A percentile compares a stretch with the other conserved stretches of the same genome.
These are phyloP conservation scores for Lutraria rhynchaena DNA, from an alignment of 1,140 invertebrate species.

Conservation along the genomic window DNA sequence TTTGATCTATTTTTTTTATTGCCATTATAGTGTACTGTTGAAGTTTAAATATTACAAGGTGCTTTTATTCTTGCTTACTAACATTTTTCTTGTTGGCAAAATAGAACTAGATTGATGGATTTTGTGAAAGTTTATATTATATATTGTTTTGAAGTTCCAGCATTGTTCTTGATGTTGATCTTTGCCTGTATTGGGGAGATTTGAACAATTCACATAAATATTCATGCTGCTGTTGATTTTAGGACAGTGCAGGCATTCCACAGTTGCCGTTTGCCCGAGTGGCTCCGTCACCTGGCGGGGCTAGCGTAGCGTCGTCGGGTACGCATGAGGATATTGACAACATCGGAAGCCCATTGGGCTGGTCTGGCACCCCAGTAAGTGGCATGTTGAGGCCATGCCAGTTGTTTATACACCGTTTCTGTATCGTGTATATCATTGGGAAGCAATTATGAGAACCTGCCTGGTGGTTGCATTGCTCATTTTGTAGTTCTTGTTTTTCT, in stretches of 20 bases:
- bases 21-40: too few species aligned
- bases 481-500: constrained; percentile 32
- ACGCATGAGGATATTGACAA: constrained; percentile 94
- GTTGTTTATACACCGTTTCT: constrained; percentile 84
- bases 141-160: too few species aligned
- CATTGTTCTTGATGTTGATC: too few species aligned
- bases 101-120: too few species aligned
- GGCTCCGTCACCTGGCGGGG: constrained; percentile 89
- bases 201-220: neutral
- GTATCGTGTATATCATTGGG: constrained; percentile 27
- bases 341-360: constrained; percentile 87
- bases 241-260: constrained; percentile 69
- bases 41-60: too few species aligned
- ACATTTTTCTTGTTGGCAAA: too few species aligned
- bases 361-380: constrained; percentile 91
- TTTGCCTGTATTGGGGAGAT: too few species aligned
- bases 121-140: too few species aligned
- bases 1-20: too few species aligned
- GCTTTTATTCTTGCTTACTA: too few species aligned
- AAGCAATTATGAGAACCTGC: constrained; percentile 3
- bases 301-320: constrained; percentile 88
- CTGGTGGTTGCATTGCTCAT: constrained; percentile 52
- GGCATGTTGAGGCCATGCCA: constrained; percentile 81
- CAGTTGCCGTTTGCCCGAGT: constrained; percentile 89
- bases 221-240: constrained; percentile 64